Percentiles rank a stretch among this genome's conserved stretches.
phyloP scores from a whole-genome alignment of 92 coral and sea anemone genomes.

The Palythoa heliodiscus region DNA sequence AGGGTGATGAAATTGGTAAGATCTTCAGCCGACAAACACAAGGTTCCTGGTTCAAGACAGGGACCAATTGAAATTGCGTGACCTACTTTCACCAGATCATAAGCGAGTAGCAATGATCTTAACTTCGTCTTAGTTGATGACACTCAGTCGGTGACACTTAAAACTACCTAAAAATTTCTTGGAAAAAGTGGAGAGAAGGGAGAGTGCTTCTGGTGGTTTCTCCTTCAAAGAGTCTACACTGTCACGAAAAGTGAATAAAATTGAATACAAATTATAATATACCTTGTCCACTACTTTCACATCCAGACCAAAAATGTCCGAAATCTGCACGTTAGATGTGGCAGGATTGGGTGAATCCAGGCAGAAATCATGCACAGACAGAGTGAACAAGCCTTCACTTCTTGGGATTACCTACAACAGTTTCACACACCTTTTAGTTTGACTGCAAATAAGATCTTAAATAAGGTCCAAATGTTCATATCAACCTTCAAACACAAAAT shows the following conservation, averaged over 20 bases:
- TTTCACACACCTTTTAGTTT: background rate
- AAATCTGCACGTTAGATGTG: conserved; percentile 77
- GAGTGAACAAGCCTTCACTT: conserved; percentile 76
- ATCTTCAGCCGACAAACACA: background rate
- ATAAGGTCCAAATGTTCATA: background rate
- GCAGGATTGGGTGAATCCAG: conserved; percentile 95
- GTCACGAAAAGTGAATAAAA: background rate
- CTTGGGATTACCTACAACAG: conserved; percentile 75
- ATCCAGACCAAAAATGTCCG: conserved; percentile 87
- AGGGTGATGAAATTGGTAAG: background rate
- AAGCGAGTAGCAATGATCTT: too few species aligned
- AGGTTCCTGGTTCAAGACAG: background rate
- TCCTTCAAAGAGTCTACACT: too few species aligned
- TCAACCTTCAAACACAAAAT: too few species aligned
- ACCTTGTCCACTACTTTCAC: conserved; percentile 93
- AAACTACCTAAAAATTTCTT: too few species aligned
- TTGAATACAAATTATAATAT: background rate
- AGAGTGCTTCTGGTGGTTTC: too few species aligned
- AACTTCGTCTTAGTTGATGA: too few species aligned
- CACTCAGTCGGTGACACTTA: too few species aligned
- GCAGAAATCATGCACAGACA: conserved; percentile 87
- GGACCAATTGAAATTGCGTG: too few species aligned
- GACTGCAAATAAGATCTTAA: background rate
- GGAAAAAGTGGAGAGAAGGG: too few species aligned
- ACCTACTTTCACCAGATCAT: too few species aligned